Evolutionary conservation across 2,113 vertebrate species (phyloP).

Genomic region (Percina caprodes): DNA sequence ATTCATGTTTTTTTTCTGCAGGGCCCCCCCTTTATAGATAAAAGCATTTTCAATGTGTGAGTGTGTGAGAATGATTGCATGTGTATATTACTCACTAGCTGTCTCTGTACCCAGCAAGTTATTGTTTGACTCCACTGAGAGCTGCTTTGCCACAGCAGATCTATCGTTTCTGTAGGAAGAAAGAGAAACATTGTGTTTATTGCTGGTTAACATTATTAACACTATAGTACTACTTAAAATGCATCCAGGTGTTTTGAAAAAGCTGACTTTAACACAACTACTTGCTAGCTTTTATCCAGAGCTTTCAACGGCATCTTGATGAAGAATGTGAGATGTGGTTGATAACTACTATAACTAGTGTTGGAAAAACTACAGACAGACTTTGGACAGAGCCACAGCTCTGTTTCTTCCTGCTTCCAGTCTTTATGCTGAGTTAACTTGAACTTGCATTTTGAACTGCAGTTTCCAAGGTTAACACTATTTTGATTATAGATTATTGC

Average conservation of each 20-base stretch:
- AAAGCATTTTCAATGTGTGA: neutral
- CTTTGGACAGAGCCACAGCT: neutral
- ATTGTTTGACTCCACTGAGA: constrained; percentile 77
- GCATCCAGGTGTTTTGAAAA: neutral
- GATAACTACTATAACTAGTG: too few relatives aligned
- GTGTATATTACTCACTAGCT: constrained; percentile 68
- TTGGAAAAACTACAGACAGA: neutral
- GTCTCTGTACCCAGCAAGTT: constrained; percentile 61
- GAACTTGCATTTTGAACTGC: too few relatives aligned
- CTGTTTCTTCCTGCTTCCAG: neutral
- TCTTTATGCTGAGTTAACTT: neutral
- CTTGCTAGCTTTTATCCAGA: neutral
- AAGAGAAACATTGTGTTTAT: neutral
- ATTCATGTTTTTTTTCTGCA: too few relatives aligned
- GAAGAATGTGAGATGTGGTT: neutral
- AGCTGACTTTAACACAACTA: neutral
- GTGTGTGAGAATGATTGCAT: constrained; percentile 25
- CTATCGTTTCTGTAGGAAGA: constrained; percentile 71
- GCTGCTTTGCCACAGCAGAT: constrained; percentile 39
- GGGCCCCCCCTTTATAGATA: too few relatives aligned
- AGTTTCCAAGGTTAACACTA: neutral
- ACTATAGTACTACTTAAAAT: neutral
- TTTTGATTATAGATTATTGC: neutral
- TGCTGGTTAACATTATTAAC: neutral
- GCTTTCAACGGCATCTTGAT: neutral